Base-by-base conservation (phyloP, 1,140 invertebrate species). In the Colletes latitarsis region DNA sequence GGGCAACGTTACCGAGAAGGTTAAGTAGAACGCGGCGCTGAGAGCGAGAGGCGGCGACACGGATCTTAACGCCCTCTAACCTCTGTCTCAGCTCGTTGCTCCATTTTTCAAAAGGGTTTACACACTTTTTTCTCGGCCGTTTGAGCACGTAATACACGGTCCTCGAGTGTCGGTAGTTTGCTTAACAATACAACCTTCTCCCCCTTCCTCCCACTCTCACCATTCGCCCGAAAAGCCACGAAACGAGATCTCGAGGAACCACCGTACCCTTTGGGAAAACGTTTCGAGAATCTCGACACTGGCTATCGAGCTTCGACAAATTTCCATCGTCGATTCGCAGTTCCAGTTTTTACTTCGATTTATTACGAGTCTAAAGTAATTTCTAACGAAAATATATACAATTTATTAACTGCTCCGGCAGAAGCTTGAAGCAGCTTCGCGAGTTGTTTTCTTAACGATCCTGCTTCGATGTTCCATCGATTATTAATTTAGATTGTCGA, bases 31-130 rank as follows among this genome's bases (percentile, higher is more conserved):
- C 71, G 68, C 55, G 46, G 78, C 78, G 71, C 69, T 77, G 62
- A 58, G 46, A 72, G 58, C 67, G 49, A 82, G 77, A 66, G 76
- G 77, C 73, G 76, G 62, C 64, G 62, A 57, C 60, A 74, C 71
- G 81, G 73, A 89, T 86, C 88, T 90, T 87, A 88, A 88, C 82
- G 76, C 84, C 87, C 85, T 82, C 82, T 76, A 69, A 63, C 73
- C 66, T 63, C 70, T 81, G 77, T 83, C 66, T 60, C 67, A 75
- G 87, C 85, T 86, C 82, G 85, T 87, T 89, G 86, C 83, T 89
- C 89, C 85, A 89, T 90, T 90, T 91, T 90, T 89, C 88, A 89
- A 87, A 78, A 84, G 80, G 84, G 87, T 90, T 91, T 89, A 86
- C 88, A 85, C 87, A 85, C 83, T 82, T 88, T 85, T 83, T 84